Conservation (phyloP, 2,113 vertebrate species). For the Raja brachyura region DNA sequence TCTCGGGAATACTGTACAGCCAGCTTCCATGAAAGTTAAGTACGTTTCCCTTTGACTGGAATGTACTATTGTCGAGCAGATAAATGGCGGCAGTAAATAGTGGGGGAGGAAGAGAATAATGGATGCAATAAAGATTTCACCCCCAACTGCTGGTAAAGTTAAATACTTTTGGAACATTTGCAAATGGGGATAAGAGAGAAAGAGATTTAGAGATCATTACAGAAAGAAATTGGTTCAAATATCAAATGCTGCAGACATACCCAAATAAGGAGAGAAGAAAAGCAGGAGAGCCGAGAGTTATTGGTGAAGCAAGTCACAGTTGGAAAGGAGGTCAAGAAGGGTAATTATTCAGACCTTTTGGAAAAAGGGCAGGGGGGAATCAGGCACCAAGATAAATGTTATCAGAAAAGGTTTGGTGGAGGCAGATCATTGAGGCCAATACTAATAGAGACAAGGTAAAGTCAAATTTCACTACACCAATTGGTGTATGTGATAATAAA, state of each 20-base stretch:
- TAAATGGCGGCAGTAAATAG: conserved; percentile 26
- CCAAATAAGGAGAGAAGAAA: background rate
- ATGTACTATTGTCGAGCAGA: conserved; percentile 19
- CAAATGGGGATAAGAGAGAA: background rate
- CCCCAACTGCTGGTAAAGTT: background rate
- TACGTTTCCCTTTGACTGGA: conserved; percentile 21
- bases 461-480: too few species aligned
- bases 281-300: background rate
- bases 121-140: conserved; percentile 6
- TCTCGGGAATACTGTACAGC: background rate
- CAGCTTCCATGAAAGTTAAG: background rate
- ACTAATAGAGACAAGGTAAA: background rate
- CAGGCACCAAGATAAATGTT: background rate
- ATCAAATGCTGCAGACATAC: background rate
- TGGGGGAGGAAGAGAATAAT: background rate
- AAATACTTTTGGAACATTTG: background rate
- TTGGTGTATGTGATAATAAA: too few species aligned
- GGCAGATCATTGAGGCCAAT: background rate
- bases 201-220: background rate
- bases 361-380: background rate
- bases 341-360: background rate
- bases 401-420: background rate
- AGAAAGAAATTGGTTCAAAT: background rate
- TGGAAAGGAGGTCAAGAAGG: background rate
- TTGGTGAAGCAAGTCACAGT: background rate